These are phyloP conservation scores for Andricus grossulariae DNA, from an alignment of 1,140 invertebrate species.

Conservation along the genomic window DNA sequence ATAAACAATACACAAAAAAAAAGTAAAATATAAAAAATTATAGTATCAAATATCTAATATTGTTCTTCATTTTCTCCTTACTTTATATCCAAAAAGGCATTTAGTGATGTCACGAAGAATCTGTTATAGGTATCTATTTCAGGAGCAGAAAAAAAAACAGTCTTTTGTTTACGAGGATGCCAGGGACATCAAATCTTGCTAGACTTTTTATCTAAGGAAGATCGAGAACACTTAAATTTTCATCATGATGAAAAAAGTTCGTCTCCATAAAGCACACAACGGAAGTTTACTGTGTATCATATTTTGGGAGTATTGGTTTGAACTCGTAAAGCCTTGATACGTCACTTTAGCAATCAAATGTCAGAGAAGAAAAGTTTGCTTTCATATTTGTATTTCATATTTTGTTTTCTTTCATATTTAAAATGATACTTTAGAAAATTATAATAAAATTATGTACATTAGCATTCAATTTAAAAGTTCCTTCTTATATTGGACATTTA, in stretches of 20 bases:
- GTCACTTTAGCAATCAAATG: not conserved
- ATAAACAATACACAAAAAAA: too few species aligned
- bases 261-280: constrained; percentile 6
- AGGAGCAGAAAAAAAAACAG: not conserved
- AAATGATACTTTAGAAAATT: too few species aligned
- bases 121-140: not conserved
- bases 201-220: not conserved
- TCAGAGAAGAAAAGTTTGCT: too few species aligned
- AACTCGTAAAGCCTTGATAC: not conserved
- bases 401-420: too few species aligned
- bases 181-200: not conserved
- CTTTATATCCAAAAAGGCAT: too few species aligned
- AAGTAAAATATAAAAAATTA: too few species aligned
- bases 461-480: too few species aligned
- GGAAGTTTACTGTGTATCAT: not conserved
- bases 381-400: too few species aligned
- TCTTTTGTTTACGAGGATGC: not conserved
- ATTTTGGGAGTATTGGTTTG: not conserved
- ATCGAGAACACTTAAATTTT: not conserved
- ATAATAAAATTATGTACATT: too few species aligned
- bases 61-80: too few species aligned
- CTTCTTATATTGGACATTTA: too few species aligned
- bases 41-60: too few species aligned
- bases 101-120: not conserved
- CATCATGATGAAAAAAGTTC: not conserved